Base-by-base conservation (phyloP, 2,113 vertebrate species). In the Chaenocephalus aceratus region DNA sequence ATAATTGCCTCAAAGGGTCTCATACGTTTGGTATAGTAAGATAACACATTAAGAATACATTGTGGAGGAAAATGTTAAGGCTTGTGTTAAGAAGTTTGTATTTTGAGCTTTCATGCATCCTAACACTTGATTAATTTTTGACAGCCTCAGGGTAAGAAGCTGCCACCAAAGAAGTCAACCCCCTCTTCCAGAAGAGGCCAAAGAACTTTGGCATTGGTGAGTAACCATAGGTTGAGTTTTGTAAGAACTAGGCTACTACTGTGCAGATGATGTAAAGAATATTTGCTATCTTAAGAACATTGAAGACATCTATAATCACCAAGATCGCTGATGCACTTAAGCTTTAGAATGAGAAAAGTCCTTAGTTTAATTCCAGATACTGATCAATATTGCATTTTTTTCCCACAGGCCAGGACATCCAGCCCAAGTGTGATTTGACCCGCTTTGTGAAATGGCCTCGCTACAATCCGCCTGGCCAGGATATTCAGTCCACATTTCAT, bases 131-230 rank as follows among this genome's bases (percentile, higher is more conserved):
- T 13, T 13, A 61, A 6, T 21, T 66, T 3, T 67, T 69, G 10
- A 0, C 85, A 99, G 97, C 98, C 97, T 26, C 98, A 99, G 95
- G 98, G 98, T 69, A 99, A 99, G 96, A 99, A 98, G 96, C 97
- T 99, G 94, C 98, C 98, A 2, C 98, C 98, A 99, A 99, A 88
- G 97, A 97, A 0, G 96, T 98, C 2, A 99, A 99, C 51, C 98
- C 97, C 0, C 94, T 99, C 36, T 99, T 99, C 1, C 97, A 99
- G 92, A 99, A 99, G 82, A 95, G 97, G 90, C 98, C 97, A 3
- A 99, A 98, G 26, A 26, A 99, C 83, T 99, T 95, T 46, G 97
- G 97, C 94, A 99, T 99, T 2, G 98, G 98, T 99, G 76, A 96
- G 97, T 94, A 23, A 1, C 1, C 10, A 0, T 7, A 0, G 2